Conservation (phyloP, 2,113 vertebrate species). For the Tichodroma muraria region DNA sequence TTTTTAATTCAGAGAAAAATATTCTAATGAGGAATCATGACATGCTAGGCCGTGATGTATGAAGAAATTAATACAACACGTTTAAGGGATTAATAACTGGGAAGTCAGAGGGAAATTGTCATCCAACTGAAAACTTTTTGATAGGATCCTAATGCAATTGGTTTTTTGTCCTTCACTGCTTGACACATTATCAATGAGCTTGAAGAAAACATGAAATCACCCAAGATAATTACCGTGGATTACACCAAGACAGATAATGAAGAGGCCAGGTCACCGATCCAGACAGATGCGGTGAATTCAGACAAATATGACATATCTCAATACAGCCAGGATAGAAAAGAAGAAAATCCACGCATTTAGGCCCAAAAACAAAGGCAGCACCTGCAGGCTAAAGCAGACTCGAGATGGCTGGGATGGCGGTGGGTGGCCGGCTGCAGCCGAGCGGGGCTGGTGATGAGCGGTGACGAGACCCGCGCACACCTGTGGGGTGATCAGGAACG, state of each 20-base stretch:
- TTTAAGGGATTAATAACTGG: slow-evolving; percentile 6
- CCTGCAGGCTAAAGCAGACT: neutral
- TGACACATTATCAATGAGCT: slow-evolving; percentile 39
- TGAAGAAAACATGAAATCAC: slow-evolving; percentile 40
- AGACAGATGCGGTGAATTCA: neutral
- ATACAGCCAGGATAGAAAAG: neutral
- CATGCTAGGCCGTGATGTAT: neutral
- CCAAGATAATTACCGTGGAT: slow-evolving; percentile 1
- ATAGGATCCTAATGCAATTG: neutral
- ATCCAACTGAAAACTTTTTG: slow-evolving; percentile 13
- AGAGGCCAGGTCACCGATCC: neutral
- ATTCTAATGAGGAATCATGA: neutral
- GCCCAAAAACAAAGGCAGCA: neutral
- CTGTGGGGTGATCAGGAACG: fast-evolving
- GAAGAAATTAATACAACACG: neutral
- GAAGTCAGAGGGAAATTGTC: neutral
- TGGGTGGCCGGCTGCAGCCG: too few relatives aligned
- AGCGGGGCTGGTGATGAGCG: fast-evolving
- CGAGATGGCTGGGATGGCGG: fast-evolving
- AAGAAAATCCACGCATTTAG: too few relatives aligned
- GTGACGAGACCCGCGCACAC: fast-evolving
- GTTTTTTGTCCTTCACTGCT: slow-evolving; percentile 34
- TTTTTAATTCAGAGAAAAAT: neutral
- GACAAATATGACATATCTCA: neutral
- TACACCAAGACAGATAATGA: neutral